Conservation (phyloP, 2,797 vertebrate species). For the Spatula versicolor region DNA sequence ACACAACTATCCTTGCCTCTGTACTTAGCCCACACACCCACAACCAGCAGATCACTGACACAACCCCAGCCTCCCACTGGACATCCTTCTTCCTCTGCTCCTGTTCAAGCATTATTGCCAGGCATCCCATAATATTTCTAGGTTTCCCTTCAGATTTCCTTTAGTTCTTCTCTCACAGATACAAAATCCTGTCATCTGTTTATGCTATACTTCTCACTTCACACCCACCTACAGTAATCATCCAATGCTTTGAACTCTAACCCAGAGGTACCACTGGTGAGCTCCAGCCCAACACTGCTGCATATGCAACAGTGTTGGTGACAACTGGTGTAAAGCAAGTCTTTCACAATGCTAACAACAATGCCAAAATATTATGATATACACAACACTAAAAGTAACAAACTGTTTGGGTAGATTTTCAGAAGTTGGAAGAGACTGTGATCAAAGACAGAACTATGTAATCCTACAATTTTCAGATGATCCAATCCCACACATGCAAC, state of each 20-base stretch:
- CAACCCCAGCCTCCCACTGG: neutral
- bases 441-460: neutral
- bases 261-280: neutral
- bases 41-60: neutral
- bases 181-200: neutral
- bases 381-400: neutral
- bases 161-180: too few relatives aligned
- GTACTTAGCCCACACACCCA: neutral
- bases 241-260: neutral
- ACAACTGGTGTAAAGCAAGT: neutral
- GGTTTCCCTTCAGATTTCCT: neutral
- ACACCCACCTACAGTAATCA: neutral
- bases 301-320: neutral
- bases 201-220: neutral
- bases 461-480: neutral
- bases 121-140: neutral
- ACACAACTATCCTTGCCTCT: neutral
- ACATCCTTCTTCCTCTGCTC: too few relatives aligned
- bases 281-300: neutral
- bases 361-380: neutral
- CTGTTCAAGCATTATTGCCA: too few relatives aligned
- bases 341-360: neutral
- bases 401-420: neutral
- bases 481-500: too few relatives aligned
- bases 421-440: neutral